These are phyloP conservation scores for Ceratosolen solmsi DNA, from an alignment of 1,140 invertebrate species.

Conservation along the genomic window DNA sequence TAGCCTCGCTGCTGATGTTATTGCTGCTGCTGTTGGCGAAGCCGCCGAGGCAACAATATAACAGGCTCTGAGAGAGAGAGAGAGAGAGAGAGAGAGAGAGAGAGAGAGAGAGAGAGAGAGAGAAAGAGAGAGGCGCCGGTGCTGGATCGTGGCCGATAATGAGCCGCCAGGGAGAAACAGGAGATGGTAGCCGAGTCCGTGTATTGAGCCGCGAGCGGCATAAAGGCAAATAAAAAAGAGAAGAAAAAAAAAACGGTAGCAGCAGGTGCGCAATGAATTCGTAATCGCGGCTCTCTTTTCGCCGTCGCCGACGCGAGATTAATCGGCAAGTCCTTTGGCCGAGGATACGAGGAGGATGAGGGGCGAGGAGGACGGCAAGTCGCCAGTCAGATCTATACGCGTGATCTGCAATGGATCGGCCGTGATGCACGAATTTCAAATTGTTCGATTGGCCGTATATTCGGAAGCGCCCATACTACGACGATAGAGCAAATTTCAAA, in stretches of 20 bases:
- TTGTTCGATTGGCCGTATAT: too few species aligned
- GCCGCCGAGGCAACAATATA: background rate
- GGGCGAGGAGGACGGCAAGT: too few species aligned
- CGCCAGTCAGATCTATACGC: too few species aligned
- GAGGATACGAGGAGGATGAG: too few species aligned
- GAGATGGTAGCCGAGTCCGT: slow-evolving; percentile 19
- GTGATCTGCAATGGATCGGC: too few species aligned
- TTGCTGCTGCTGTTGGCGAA: too few species aligned
- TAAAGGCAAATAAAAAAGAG: background rate
- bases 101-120: background rate
- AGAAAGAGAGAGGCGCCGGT: background rate
- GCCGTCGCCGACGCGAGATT: slow-evolving; percentile 5
- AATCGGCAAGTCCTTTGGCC: slow-evolving; percentile 25
- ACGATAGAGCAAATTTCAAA: too few species aligned
- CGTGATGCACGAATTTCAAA: too few species aligned
- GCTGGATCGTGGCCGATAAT: slow-evolving; percentile 40
- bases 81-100: background rate
- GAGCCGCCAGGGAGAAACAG: slow-evolving; percentile 5
- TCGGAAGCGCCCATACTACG: too few species aligned
- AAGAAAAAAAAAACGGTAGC: slow-evolving; percentile 44
- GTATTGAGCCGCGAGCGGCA: background rate
- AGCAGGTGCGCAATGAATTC: slow-evolving; percentile 48
- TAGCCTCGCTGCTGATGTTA: too few species aligned
- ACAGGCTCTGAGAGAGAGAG: background rate
- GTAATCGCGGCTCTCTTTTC: slow-evolving; percentile 31